Conservation (phyloP, 2,797 vertebrate species). For the Crypturellus tataupa region DNA sequence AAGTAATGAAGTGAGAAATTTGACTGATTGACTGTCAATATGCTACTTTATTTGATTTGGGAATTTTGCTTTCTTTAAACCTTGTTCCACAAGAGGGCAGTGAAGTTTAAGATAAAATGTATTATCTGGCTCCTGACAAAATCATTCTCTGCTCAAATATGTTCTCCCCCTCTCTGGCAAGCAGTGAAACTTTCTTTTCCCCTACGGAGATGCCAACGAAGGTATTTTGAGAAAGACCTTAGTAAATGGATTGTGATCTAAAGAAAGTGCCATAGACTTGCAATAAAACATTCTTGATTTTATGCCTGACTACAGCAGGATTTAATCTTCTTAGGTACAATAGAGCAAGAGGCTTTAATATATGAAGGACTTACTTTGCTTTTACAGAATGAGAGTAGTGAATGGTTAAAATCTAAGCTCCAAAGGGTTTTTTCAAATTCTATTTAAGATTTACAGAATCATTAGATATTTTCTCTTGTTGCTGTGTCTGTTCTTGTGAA, state of each 20-base stretch:
- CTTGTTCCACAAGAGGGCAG: slow-evolving; percentile 76
- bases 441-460: not conserved
- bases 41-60: not conserved
- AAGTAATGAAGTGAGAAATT: not conserved
- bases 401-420: not conserved
- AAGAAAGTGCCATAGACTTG: not conserved
- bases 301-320: not conserved
- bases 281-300: not conserved
- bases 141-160: rapidly evolving
- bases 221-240: not conserved
- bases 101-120: slow-evolving; percentile 27
- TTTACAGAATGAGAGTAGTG: not conserved
- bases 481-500: not conserved
- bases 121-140: not conserved
- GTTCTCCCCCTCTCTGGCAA: not conserved
- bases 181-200: not conserved
- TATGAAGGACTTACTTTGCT: not conserved
- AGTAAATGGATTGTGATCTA: not conserved
- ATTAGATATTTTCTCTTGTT: not conserved
- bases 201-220: not conserved
- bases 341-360: not conserved
- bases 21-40: not conserved
- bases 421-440: not conserved
- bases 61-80: not conserved
- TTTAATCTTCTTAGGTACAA: not conserved